These are phyloP conservation scores for Siniperca undulata DNA, from an alignment of 2,797 vertebrate genomes.

Conservation along the genomic window DNA sequence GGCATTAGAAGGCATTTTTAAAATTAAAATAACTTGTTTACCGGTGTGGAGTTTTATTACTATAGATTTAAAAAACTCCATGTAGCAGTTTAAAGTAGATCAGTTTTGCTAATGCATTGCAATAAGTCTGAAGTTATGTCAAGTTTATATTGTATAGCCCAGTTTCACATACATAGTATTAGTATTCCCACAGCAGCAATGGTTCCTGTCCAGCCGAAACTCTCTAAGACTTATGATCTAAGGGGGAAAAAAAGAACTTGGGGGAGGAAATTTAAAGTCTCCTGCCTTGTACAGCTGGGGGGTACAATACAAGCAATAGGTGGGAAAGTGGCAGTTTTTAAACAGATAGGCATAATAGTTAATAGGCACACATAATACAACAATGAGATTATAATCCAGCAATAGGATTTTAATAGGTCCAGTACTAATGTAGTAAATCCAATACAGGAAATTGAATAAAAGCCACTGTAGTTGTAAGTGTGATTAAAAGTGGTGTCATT, in stretches of 20 bases:
- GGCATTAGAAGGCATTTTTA: background rate
- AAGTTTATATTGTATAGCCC: background rate
- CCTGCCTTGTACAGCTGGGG: background rate
- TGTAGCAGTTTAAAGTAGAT: background rate
- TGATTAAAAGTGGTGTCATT: constrained; percentile 54
- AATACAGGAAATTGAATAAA: constrained; percentile 24
- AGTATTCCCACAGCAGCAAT: background rate
- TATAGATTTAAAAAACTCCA: background rate
- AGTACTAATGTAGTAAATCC: constrained; percentile 13
- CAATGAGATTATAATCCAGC: constrained; percentile 8
- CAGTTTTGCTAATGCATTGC: background rate
- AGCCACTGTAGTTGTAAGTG: constrained; percentile 21
- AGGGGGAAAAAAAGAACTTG: background rate
- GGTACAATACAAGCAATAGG: background rate
- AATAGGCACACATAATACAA: background rate
- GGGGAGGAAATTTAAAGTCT: background rate
- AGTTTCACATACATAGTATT: background rate
- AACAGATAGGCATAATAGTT: background rate
- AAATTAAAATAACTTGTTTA: background rate
- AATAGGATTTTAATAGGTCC: constrained; percentile 20
- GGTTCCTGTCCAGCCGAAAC: background rate
- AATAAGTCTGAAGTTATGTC: background rate
- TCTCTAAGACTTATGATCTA: background rate
- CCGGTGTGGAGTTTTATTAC: background rate
- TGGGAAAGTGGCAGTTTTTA: background rate